These are phyloP conservation scores for Eretmocerus hayati DNA, from an alignment of 2,888 invertebrate genomes.

Conservation along the genomic window DNA sequence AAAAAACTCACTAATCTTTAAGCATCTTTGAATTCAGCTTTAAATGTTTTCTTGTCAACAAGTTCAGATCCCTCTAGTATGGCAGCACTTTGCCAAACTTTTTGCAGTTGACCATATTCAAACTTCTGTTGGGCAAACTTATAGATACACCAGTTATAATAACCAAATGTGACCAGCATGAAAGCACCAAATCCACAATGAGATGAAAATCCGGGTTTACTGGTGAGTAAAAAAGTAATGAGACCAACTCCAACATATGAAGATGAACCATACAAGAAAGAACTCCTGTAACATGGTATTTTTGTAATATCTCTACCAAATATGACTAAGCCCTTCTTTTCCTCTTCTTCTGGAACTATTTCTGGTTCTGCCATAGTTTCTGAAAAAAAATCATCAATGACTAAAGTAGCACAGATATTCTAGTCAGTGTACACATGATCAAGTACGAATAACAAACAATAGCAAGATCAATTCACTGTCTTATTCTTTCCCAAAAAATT, in stretches of 20 bases:
- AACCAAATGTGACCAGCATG: slow-evolving; percentile 12
- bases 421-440: too few relatives aligned
- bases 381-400: slow-evolving; percentile 3
- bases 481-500: too few relatives aligned
- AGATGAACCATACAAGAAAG: slow-evolving; percentile 22
- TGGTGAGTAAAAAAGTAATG: slow-evolving; percentile 22
- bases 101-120: not conserved
- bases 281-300: slow-evolving; percentile 23
- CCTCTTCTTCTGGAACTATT: not conserved
- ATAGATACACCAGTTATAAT: slow-evolving; percentile 17
- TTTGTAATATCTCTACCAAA: slow-evolving; percentile 20
- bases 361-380: slow-evolving; percentile 8
- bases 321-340: not conserved
- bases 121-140: not conserved
- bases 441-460: too few relatives aligned
- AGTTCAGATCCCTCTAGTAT: slow-evolving; percentile 4
- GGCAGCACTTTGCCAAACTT: not conserved
- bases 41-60: not conserved
- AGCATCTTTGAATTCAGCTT: slow-evolving; percentile 2
- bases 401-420: too few relatives aligned
- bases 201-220: slow-evolving; percentile 17
- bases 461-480: too few relatives aligned
- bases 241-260: slow-evolving; percentile 19
- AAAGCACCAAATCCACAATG: slow-evolving; percentile 22
- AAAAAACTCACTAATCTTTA: not conserved